A percentile compares a stretch with the other conserved stretches of the same genome.
phyloP scores from a whole-genome alignment of 1,140 invertebrate genomes.

The Galleria mellonella region DNA sequence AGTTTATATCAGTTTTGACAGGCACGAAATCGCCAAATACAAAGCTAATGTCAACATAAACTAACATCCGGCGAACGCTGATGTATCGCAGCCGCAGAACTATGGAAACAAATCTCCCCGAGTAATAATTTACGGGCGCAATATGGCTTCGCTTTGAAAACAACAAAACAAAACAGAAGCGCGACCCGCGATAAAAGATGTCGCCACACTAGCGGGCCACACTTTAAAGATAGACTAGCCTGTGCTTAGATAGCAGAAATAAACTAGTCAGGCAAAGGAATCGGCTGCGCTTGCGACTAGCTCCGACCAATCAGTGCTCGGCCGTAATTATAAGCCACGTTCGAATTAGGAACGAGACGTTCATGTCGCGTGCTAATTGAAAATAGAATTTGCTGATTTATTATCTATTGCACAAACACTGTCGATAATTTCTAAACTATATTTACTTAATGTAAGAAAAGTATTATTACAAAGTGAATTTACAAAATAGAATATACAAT shows the following conservation, averaged over 20 bases:
- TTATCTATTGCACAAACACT: conserved; percentile 23
- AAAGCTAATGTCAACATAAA: conserved; percentile 64
- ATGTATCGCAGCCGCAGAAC: conserved; percentile 66
- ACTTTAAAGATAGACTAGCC: conserved; percentile 62
- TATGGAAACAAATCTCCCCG: conserved; percentile 70
- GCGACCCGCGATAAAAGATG: conserved; percentile 64
- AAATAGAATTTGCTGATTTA: conserved; percentile 43
- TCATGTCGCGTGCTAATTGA: conserved; percentile 44
- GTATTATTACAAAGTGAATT: no score
- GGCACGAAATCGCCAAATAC: conserved; percentile 56
- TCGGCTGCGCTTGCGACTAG: conserved; percentile 8
- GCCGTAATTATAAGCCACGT: conserved; percentile 57
- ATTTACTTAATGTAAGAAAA: no score
- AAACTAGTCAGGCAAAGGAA: conserved; percentile 27
- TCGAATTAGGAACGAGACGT: conserved; percentile 56
- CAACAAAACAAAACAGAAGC: conserved; percentile 61
- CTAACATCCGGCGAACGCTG: conserved; percentile 64
- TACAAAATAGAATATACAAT: no score
- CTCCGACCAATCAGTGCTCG: conserved; percentile 39
- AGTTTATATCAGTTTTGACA: conserved; percentile 32
- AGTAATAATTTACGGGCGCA: conserved; percentile 66
- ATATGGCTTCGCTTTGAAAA: conserved; percentile 57
- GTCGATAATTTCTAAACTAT: not conserved
- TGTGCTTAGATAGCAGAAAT: conserved; percentile 48
- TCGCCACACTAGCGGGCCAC: conserved; percentile 45